Percentiles rank a stretch among this genome's conserved stretches.
phyloP scores from a whole-genome alignment of 2,888 invertebrate genomes.

The Labia minor region DNA sequence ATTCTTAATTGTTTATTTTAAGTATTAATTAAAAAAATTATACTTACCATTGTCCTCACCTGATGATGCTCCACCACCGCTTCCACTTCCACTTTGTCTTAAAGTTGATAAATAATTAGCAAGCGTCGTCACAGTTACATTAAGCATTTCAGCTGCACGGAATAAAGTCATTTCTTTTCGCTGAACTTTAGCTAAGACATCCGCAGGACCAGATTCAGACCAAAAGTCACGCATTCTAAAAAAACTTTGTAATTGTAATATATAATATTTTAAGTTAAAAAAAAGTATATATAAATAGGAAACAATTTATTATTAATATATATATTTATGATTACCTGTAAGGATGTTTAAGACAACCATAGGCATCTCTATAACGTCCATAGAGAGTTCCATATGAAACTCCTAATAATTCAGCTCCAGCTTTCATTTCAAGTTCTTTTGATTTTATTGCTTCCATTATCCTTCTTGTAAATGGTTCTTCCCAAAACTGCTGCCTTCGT shows the following conservation, averaged over 20 bases:
- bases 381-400: slow-evolving; percentile 86
- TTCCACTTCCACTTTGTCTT: slow-evolving; percentile 31
- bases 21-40: neutral
- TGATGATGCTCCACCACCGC: slow-evolving; percentile 15
- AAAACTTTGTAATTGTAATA: slow-evolving; percentile 28
- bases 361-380: slow-evolving; percentile 78
- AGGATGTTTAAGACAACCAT: slow-evolving; percentile 77
- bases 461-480: slow-evolving; percentile 76
- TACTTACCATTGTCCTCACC: slow-evolving; percentile 21
- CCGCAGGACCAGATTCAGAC: slow-evolving; percentile 66
- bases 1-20: too few species aligned
- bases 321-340: slow-evolving; percentile 50
- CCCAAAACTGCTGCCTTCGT: slow-evolving; percentile 83
- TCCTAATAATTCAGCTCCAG: slow-evolving; percentile 77
- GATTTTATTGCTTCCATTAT: slow-evolving; percentile 83
- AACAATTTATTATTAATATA: neutral
- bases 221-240: slow-evolving; percentile 59
- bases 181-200: slow-evolving; percentile 57
- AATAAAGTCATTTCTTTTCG: slow-evolving; percentile 60
- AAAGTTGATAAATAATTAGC: slow-evolving; percentile 57
- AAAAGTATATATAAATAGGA: slow-evolving; percentile 19
- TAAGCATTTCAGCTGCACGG: slow-evolving; percentile 61
- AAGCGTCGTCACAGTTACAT: slow-evolving; percentile 62
- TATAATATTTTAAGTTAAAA: too few species aligned
- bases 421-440: slow-evolving; percentile 87